Evolutionary conservation across 2,888 invertebrate species (phyloP), one percentile per base, ranked within the genome.

Genomic region (Tipula confusa): DNA sequence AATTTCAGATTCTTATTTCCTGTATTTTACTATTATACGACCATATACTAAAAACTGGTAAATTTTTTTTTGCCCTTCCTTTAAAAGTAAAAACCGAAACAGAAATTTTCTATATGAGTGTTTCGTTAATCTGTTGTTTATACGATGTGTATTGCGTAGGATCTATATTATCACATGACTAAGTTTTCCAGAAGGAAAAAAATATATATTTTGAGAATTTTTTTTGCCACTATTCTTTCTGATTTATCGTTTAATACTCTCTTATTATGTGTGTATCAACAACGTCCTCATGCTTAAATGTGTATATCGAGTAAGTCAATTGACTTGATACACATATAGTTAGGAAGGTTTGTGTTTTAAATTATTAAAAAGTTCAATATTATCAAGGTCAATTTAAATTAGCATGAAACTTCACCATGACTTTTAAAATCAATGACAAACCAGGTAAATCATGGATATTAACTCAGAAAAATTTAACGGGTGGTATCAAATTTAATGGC

Each of bases 1-100:
- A 64, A 64, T 64, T 64, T 64, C 64, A 64, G 64, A 64, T 64
- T 64, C 64, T 64, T 64, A 64, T 64, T 64, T 64, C 64, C 64
- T 64, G 11, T 6, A 64, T 43, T 4, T 9, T 24, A 64, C 24
- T 48, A 48, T 18, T 24, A 6, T 64, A 64, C 24, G 64, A 2
- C 3, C 64, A 24, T 64, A 24, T 24, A 64, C 15, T n/a, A 24
- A 64, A 64, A 64, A 24, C 24, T 2, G 6, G 24, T 24, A 64
- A 64, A 24, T 24, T 64, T 64, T 24, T n/a, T n/a, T n/a, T n/a
- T n/a, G n/a, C 38, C 38, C 0, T 64, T 64, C 9, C 43, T 43
- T 43, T 0, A 43, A 43, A 15, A 43, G 15, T 11, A 43, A 15
- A 1, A 64, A 64, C 64, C 64, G 24, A 64, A 64, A 24, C n/a